phyloP scores from a whole-genome alignment of 2,113 vertebrate species.

The Myiopsitta monachus region DNA sequence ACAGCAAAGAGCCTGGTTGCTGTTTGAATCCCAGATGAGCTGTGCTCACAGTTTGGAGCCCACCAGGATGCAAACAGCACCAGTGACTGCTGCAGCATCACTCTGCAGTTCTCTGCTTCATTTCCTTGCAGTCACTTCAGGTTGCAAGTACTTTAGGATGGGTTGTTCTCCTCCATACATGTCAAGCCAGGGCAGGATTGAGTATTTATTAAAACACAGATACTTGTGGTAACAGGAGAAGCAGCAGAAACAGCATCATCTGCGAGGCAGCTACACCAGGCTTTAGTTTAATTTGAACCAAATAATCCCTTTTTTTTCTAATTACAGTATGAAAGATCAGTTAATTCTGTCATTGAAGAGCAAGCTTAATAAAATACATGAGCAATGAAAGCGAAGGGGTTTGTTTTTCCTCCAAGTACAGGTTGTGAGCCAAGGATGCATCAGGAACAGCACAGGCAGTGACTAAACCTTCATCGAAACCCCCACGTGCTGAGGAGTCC shows the following conservation, averaged over 20 bases:
- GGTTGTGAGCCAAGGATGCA: background rate
- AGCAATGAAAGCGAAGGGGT: background rate
- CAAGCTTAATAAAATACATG: background rate
- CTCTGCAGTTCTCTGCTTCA: fast-evolving
- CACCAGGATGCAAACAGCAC: background rate
- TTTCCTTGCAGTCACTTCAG: background rate
- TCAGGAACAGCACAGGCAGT: background rate
- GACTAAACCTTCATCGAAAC: background rate
- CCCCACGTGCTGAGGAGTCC: background rate
- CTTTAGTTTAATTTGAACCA: background rate
- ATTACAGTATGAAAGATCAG: background rate
- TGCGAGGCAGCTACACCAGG: background rate
- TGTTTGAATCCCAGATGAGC: background rate
- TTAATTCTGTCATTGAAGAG: background rate
- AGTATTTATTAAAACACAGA: background rate
- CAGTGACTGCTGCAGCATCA: background rate
- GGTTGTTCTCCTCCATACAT: background rate
- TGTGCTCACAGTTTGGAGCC: background rate
- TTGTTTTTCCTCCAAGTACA: background rate
- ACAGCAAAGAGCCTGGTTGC: background rate
- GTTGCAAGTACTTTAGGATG: background rate
- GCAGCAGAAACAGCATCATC: background rate
- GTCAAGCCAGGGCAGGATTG: background rate
- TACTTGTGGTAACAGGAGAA: background rate
- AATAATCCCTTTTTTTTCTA: background rate